A percentile compares a stretch with the other conserved stretches of the same genome.
phyloP scores from a whole-genome alignment of 2,113 vertebrate species.

The Pygoscelis adeliae region DNA sequence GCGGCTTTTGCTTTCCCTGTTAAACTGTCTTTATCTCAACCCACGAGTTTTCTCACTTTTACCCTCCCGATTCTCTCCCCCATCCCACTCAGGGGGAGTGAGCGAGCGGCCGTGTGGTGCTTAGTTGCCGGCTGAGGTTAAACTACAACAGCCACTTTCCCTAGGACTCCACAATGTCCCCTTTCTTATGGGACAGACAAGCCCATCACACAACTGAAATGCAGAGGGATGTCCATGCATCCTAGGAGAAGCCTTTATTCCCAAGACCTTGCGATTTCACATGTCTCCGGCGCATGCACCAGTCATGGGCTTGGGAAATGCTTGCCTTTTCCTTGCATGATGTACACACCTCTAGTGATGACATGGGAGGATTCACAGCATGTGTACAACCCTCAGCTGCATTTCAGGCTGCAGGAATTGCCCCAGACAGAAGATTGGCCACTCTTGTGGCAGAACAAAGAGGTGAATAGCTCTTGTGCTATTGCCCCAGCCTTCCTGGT shows the following conservation, averaged over 20 bases:
- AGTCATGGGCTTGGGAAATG: background rate
- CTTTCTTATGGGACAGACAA: background rate
- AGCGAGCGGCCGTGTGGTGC: no score
- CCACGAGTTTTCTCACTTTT: no score
- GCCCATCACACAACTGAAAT: background rate
- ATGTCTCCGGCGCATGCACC: accelerated
- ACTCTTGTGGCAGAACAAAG: background rate
- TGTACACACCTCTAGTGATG: background rate
- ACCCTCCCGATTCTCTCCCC: no score
- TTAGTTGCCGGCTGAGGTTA: no score
- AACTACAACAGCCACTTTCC: background rate
- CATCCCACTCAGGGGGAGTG: no score
- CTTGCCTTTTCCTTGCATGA: background rate
- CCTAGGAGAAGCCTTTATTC: background rate
- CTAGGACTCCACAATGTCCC: background rate
- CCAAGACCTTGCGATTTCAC: background rate
- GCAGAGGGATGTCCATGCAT: background rate
- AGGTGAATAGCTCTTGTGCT: background rate
- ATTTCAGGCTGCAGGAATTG: background rate
- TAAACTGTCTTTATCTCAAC: no score
- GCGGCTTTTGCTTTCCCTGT: no score
- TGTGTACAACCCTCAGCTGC: background rate
- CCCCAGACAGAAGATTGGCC: background rate
- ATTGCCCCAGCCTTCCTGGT: background rate
- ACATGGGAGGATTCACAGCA: background rate